Percentiles rank a stretch among this genome's conserved stretches.
Evolutionary conservation across 2,888 invertebrate genomes (phyloP).

Genomic region (Nephrotoma guestfalica): DNA sequence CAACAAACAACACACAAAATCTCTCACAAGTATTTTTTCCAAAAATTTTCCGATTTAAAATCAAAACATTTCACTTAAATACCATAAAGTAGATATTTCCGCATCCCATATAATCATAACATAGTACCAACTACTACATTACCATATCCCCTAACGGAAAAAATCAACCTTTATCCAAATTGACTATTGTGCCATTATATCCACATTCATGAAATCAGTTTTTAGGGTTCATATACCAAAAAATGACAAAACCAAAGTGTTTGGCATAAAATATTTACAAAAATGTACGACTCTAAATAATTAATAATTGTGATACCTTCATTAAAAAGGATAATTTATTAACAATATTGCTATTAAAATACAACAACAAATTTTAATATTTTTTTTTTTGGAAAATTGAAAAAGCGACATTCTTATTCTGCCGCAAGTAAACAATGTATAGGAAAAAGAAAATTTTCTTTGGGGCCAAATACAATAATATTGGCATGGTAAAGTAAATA

Average conservation of each 20-base stretch:
- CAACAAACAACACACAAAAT: background rate
- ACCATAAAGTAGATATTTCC: background rate
- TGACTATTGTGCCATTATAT: background rate
- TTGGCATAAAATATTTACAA: background rate
- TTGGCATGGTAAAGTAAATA: background rate
- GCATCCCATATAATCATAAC: background rate
- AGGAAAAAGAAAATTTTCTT: background rate
- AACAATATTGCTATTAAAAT: background rate
- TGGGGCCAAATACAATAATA: background rate
- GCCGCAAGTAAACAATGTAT: background rate
- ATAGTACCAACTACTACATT: background rate
- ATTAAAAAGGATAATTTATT: background rate
- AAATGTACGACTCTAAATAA: background rate
- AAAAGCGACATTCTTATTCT: background rate
- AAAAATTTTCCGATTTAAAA: background rate
- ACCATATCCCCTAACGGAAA: background rate
- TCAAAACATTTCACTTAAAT: background rate
- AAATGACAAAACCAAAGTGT: background rate
- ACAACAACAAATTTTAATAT: background rate
- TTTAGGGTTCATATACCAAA: background rate
- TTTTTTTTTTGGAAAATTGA: background rate
- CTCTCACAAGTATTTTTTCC: background rate
- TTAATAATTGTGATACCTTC: background rate
- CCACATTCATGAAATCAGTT: background rate
- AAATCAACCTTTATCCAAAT: background rate